Conservation (phyloP, 2,797 vertebrate species). For the Pagetopsis macropterus region DNA sequence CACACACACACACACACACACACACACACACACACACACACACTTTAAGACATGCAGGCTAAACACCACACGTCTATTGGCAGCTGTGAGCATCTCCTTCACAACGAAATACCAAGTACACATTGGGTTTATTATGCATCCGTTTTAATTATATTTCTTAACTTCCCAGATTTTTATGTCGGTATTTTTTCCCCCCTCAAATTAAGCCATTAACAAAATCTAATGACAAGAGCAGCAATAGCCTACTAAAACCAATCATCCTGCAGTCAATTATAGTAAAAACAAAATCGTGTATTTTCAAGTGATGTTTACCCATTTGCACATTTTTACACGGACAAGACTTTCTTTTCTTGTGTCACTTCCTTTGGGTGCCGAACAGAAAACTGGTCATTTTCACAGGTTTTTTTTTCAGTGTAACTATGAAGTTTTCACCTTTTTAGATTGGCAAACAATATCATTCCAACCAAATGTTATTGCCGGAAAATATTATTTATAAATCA, state of each 20-base stretch:
- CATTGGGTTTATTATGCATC: conserved; percentile 22
- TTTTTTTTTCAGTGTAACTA: conserved; percentile 18
- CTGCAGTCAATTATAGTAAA: not conserved
- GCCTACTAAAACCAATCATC: not conserved
- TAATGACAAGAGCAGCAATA: not conserved
- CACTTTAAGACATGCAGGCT: conserved; percentile 14
- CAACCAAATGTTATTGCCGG: conserved; percentile 33
- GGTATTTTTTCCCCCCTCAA: conserved; percentile 3
- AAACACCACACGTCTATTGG: conserved; percentile 34
- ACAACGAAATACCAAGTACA: conserved; percentile 33
- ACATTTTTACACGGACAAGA: conserved; percentile 16
- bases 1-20: not conserved
- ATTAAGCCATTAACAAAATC: not conserved
- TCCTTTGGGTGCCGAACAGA: conserved; percentile 26
- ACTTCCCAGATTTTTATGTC: conserved; percentile 14
- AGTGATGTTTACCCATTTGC: conserved; percentile 5
- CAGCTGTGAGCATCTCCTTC: conserved; percentile 52
- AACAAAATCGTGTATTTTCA: not conserved
- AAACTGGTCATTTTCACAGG: conserved; percentile 40
- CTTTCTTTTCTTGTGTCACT: conserved; percentile 37
- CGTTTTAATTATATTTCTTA: conserved; percentile 12
- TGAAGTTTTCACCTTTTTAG: conserved; percentile 29
- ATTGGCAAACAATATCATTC: conserved; percentile 15
- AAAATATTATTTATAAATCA: not conserved
- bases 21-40: not conserved